Evolutionary conservation across 2,113 vertebrate species (phyloP).

Genomic region (Platysternon megacephalum): DNA sequence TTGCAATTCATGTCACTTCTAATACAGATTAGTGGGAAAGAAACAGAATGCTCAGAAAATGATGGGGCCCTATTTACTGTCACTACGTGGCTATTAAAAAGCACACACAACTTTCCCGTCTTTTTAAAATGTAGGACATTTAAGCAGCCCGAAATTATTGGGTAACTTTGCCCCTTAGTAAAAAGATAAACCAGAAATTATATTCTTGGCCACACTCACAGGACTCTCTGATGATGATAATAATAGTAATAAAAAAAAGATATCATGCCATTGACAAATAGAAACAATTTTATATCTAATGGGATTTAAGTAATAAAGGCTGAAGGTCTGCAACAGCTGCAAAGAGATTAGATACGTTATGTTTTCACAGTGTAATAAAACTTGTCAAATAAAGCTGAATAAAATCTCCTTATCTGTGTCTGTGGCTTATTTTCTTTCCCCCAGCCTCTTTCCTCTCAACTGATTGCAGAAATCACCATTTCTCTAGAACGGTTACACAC

Average conservation of each 20-base stretch:
- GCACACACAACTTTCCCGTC: neutral
- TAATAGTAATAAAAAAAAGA: constrained; percentile 60
- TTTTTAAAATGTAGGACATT: constrained; percentile 54
- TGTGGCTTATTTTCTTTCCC: constrained; percentile 65
- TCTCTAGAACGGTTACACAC: constrained; percentile 58
- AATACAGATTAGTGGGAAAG: neutral
- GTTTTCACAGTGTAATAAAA: constrained; percentile 76
- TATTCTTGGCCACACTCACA: constrained; percentile 28
- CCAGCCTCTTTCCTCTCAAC: constrained; percentile 61
- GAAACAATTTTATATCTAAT: constrained; percentile 76
- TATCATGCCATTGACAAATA: constrained; percentile 66
- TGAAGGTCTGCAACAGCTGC: constrained; percentile 69
- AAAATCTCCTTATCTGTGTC: constrained; percentile 73
- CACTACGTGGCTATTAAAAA: neutral
- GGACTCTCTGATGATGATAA: constrained; percentile 46
- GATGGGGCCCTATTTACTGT: constrained; percentile 27
- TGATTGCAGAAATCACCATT: constrained; percentile 64
- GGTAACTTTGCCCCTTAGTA: constrained; percentile 54
- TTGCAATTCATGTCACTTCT: neutral
- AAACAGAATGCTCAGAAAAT: neutral
- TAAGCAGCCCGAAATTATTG: constrained; percentile 19
- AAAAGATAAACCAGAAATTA: constrained; percentile 58
- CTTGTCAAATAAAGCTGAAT: constrained; percentile 75
- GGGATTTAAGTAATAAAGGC: constrained; percentile 75
- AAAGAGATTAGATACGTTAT: constrained; percentile 72